These are phyloP conservation scores for Arvicanthis niloticus DNA, from an alignment of 2,113 vertebrate genomes.

Conservation along the genomic window DNA sequence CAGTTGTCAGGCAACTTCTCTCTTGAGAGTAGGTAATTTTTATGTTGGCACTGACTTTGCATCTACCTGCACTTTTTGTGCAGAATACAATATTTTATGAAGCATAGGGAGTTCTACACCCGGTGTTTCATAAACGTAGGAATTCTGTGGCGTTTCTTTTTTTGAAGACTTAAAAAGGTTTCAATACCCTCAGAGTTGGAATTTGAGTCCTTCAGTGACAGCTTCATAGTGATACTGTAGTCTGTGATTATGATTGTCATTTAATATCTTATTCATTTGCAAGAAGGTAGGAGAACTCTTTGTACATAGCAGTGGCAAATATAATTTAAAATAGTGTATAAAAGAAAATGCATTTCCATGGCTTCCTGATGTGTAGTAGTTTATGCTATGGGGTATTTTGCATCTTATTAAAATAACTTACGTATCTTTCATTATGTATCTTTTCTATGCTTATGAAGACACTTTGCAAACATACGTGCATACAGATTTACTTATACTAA, in stretches of 20 bases:
- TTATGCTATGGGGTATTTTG: conserved; percentile 46
- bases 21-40: conserved; percentile 3
- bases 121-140: conserved; percentile 18
- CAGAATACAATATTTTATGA: no score
- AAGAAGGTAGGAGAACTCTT: conserved; percentile 49
- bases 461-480: neutral
- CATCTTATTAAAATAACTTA: conserved; percentile 42
- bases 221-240: neutral
- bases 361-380: no score
- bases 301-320: conserved; percentile 27
- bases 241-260: conserved; percentile 40
- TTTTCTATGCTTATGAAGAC: conserved; percentile 20
- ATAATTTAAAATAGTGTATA: no score
- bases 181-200: conserved; percentile 40
- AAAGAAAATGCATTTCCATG: no score
- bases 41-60: conserved; percentile 43
- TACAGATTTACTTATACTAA: conserved; percentile 19
- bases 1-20: neutral
- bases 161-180: no score
- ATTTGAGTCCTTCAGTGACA: conserved; percentile 46
- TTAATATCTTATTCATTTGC: conserved; percentile 65
- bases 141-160: no score
- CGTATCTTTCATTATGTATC: conserved; percentile 17
- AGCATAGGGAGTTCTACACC: conserved; percentile 23
- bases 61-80: neutral